Percentiles rank a stretch among this genome's conserved stretches.
phyloP scores from a whole-genome alignment of 2,113 vertebrate genomes.

The Brachyhypopomus occidentalis region DNA sequence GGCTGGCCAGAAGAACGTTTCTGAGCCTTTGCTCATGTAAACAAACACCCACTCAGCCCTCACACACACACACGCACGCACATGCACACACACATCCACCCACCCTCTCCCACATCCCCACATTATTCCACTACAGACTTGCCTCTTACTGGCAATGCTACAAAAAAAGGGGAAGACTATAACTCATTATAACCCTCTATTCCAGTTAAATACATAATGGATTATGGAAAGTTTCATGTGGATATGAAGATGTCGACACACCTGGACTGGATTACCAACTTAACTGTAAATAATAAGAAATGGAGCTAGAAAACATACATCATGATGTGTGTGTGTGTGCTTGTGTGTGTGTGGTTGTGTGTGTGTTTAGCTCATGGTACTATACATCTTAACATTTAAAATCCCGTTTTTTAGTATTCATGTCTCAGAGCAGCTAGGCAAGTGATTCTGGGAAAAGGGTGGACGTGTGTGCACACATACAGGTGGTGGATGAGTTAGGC shows the following conservation, averaged over 20 bases:
- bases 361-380: conserved; percentile 41
- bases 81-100: conserved; percentile 58
- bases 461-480: conserved; percentile 38
- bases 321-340: conserved; percentile 48
- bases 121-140: conserved; percentile 1
- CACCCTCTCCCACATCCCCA: neutral
- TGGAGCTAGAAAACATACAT: conserved; percentile 13
- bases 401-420: conserved; percentile 3
- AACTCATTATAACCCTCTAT: conserved; percentile 45
- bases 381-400: conserved; percentile 33
- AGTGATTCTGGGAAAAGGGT: conserved; percentile 66
- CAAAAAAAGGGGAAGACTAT: conserved; percentile 30
- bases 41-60: conserved; percentile 57
- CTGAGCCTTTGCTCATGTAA: conserved; percentile 68
- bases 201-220: conserved; percentile 53
- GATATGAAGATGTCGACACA: conserved; percentile 47
- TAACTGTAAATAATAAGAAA: conserved; percentile 18
- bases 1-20: conserved; percentile 64
- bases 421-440: conserved; percentile 22
- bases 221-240: conserved; percentile 37
- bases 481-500: conserved; percentile 73
- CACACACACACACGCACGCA: conserved; percentile 56
- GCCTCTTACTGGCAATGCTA: conserved; percentile 52
- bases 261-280: conserved; percentile 28
- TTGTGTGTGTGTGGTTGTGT: conserved; percentile 35